Base-by-base conservation (phyloP, 2,113 vertebrate species). In the Ammodramus savannarum region DNA sequence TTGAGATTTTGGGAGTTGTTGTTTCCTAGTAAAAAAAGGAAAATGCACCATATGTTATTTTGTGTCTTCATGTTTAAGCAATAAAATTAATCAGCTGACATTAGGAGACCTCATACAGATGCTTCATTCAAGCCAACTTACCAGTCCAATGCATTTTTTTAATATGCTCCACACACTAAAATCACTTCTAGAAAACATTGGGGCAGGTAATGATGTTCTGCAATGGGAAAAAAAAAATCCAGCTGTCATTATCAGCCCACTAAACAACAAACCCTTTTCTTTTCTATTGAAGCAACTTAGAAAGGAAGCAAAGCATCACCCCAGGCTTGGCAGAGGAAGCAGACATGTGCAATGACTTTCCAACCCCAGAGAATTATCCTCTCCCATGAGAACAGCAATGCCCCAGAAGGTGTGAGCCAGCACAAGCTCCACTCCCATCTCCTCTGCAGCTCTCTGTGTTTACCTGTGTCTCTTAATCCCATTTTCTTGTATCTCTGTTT, bases 91-190 rank as follows among this genome's bases (percentile, higher is more conserved):
- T 8, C 20, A 80, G 29, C 8, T 57, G 6, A 54, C 22, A 27
- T 34, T 4, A 88, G 13, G 10, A 93, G 19, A 65, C 4, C 4
- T 46, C 26, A 34, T 11, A 82, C 31, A 72, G 39, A n/a, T n/a
- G 7, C 17, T 75, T 74, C 29, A 78, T 12, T 36, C 36, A 66
- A 57, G 36, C 10, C 43, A 67, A 93, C 98, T 98, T 97, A 99
- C 99, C 99, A 99, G 95, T 95, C 99, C 99, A 38, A 99, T 99
- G 94, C 99, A 99, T 91, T 99, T 99, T 94, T 99, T 99, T 83
- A 99, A 98, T 94, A 99, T 99, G 87, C 98, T 98, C 99, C 99
- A 99, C 68, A 99, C 96, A 62, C 99, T 99, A 97, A 99, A 98
- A 79, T 98, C 98, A 71, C 98, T 99, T 96, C 99, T 98, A 89